phyloP scores from a whole-genome alignment of 2,797 vertebrate genomes.

The Microctenopoma lineatum region DNA sequence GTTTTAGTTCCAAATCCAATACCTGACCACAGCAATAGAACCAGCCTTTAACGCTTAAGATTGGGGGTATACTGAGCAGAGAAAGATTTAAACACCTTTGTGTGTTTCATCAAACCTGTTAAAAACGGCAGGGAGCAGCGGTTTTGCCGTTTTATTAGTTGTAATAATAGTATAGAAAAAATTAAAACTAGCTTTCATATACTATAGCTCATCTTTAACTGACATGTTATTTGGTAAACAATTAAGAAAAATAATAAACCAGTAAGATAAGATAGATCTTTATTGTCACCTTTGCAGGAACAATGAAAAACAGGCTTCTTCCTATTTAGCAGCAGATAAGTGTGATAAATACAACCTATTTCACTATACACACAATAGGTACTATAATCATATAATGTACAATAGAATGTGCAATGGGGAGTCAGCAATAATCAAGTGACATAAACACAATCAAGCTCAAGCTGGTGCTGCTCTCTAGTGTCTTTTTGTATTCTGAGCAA shows the following conservation, averaged over 20 bases:
- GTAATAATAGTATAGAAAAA: neutral
- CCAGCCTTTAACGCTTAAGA: neutral
- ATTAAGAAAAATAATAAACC: neutral
- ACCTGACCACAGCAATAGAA: conserved; percentile 75
- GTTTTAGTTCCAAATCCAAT: conserved; percentile 83
- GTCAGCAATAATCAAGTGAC: neutral
- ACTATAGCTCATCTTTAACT: neutral
- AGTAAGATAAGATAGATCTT: neutral
- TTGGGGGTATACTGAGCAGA: neutral
- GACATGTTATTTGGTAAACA: neutral
- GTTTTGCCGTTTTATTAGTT: neutral
- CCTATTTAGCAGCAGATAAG: no score
- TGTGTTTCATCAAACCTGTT: neutral
- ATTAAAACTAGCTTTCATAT: neutral
- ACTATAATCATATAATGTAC: no score
- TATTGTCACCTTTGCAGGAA: no score
- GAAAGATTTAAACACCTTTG: neutral
- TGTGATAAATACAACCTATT: no score
- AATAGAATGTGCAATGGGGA: no score
- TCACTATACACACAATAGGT: no score
- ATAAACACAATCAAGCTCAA: neutral
- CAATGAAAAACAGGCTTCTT: no score
- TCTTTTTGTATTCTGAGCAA: conserved; percentile 5
- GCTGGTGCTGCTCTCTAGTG: neutral
- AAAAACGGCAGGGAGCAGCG: neutral